These are phyloP conservation scores for Eupithecia dodoneata DNA, from an alignment of 2,888 invertebrate species.

Conservation along the genomic window DNA sequence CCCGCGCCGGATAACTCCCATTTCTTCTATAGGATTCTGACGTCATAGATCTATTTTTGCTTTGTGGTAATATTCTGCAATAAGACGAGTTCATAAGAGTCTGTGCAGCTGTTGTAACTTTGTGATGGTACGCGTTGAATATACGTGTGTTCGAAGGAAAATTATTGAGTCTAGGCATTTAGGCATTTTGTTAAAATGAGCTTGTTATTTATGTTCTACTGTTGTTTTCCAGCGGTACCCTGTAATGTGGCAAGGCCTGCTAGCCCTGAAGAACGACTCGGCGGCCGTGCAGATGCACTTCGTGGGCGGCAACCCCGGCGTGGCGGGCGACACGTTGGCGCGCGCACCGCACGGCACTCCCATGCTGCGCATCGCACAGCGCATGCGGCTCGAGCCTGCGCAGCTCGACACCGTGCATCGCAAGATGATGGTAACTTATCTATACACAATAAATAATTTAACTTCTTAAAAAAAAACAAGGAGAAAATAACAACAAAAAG, in stretches of 20 bases:
- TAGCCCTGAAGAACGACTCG: conserved; percentile 98
- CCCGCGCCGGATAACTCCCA: too few species aligned
- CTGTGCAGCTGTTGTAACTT: not conserved
- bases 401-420: conserved; percentile 98
- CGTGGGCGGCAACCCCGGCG: conserved; percentile 95
- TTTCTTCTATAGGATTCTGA: too few species aligned
- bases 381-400: conserved; percentile 97
- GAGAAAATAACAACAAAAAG: too few species aligned
- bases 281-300: conserved; percentile 99
- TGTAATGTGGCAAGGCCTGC: conserved; percentile 98
- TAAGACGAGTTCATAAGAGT: not conserved
- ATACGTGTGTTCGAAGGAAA: not conserved
- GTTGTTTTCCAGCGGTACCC: conserved; percentile 90
- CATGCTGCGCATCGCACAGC: conserved; percentile 96
- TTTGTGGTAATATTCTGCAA: not conserved
- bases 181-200: not conserved
- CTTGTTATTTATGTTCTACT: not conserved
- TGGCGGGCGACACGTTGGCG: conserved; percentile 95
- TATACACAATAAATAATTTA: not conserved
- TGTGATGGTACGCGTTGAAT: not conserved
- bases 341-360: conserved; percentile 93
- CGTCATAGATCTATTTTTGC: too few species aligned
- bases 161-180: not conserved
- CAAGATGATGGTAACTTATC: conserved; percentile 93
- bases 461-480: too few species aligned